Evolutionary conservation across 2,888 invertebrate species (phyloP).

Genomic region (Eupithecia insigniata): DNA sequence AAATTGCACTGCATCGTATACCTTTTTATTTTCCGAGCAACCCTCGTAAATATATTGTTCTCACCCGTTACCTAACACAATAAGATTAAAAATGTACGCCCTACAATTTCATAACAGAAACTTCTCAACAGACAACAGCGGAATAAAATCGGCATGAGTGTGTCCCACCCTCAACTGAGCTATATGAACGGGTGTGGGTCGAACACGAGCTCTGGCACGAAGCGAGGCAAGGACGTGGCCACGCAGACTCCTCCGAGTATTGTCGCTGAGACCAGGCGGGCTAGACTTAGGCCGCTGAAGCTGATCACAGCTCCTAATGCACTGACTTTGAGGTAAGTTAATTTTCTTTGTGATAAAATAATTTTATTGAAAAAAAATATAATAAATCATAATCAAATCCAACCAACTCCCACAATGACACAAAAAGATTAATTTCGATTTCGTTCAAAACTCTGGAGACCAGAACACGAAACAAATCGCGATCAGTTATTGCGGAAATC

Average conservation of each 20-base stretch:
- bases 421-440: conserved; percentile 14
- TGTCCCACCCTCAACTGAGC: conserved; percentile 84
- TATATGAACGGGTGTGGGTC: conserved; percentile 84
- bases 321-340: conserved; percentile 68
- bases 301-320: conserved; percentile 74
- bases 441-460: conserved; percentile 19
- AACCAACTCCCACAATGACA: background rate
- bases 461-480: conserved; percentile 21
- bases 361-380: too few species aligned
- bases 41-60: background rate
- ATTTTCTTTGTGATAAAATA: background rate
- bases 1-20: background rate
- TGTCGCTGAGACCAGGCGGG: conserved; percentile 85
- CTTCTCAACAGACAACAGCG: conserved; percentile 62
- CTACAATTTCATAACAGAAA: background rate
- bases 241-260: conserved; percentile 90
- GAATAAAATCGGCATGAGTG: conserved; percentile 82
- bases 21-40: background rate
- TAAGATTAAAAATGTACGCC: conserved; percentile 3
- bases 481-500: conserved; percentile 24
- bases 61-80: background rate
- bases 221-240: conserved; percentile 85
- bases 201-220: conserved; percentile 53
- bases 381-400: too few species aligned
- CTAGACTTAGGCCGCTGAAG: conserved; percentile 69